phyloP scores from a whole-genome alignment of 2,113 vertebrate genomes.

The Alouatta palliata region DNA sequence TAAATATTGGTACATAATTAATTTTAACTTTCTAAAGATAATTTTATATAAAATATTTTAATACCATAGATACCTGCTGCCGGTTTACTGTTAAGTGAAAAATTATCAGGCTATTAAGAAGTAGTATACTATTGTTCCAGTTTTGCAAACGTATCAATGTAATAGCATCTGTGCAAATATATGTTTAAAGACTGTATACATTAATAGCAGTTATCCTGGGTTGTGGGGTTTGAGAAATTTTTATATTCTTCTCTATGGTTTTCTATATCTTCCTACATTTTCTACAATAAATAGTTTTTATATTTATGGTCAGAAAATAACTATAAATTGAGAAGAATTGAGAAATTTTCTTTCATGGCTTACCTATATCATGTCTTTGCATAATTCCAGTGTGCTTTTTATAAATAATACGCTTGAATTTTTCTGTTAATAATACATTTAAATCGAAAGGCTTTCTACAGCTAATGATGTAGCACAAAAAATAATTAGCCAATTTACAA shows the following conservation, averaged over 20 bases:
- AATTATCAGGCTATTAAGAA: not conserved
- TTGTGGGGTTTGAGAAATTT: not conserved
- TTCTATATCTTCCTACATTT: not conserved
- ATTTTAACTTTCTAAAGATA: not conserved
- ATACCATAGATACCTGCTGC: not conserved
- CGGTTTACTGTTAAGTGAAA: not conserved
- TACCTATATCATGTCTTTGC: not conserved
- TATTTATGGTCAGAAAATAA: slow-evolving; percentile 13
- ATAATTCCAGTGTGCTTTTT: not conserved
- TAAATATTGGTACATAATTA: not conserved
- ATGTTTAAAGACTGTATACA: not conserved
- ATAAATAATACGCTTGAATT: slow-evolving; percentile 14
- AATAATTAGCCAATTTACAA: slow-evolving; percentile 59
- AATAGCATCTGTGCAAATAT: not conserved
- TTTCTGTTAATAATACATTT: slow-evolving; percentile 43
- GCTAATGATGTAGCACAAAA: slow-evolving; percentile 55
- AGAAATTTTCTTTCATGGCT: not conserved
- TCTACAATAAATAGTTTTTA: not conserved
- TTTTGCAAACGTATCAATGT: not conserved
- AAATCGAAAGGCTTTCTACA: slow-evolving; percentile 38
- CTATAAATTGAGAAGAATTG: slow-evolving; percentile 4
- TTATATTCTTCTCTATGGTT: not conserved
- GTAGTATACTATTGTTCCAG: not conserved
- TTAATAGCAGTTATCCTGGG: not conserved
- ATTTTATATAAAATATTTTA: slow-evolving; percentile 26